Percentiles rank a stretch among this genome's conserved stretches.
Evolutionary conservation across 2,113 vertebrate species (phyloP).

Genomic region (Boleophthalmus pectinirostris): DNA sequence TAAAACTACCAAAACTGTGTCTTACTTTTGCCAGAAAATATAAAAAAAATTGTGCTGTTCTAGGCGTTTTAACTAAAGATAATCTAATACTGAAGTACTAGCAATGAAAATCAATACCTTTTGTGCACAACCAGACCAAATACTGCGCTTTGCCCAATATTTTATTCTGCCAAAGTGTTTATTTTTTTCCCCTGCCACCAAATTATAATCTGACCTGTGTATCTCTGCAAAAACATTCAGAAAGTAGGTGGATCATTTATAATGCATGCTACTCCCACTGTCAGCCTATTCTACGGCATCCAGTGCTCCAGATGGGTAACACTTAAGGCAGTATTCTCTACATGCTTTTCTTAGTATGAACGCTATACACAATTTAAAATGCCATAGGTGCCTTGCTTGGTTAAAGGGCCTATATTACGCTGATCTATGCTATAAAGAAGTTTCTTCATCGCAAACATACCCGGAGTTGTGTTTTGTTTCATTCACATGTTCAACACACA

Average conservation of each 20-base stretch:
- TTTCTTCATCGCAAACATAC: too few species aligned
- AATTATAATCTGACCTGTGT: background rate
- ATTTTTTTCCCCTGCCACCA: background rate
- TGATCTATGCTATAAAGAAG: too few species aligned
- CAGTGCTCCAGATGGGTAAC: background rate
- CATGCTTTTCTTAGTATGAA: background rate
- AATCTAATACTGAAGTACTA: too few species aligned
- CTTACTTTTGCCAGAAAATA: too few species aligned
- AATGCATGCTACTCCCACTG: background rate
- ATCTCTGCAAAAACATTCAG: background rate
- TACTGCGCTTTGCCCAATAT: background rate
- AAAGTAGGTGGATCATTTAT: background rate
- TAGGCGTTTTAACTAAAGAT: background rate
- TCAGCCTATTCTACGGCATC: background rate
- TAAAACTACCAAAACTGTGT: too few species aligned
- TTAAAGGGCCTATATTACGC: background rate
- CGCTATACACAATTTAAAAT: background rate
- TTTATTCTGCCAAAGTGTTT: background rate
- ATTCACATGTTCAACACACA: too few species aligned
- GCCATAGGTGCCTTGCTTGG: background rate
- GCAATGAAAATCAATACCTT: too few species aligned
- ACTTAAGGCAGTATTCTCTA: background rate
- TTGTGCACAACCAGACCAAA: too few species aligned
- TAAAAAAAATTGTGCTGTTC: too few species aligned
- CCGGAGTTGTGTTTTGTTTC: too few species aligned